These are phyloP conservation scores for Desmodus rotundus DNA, from an alignment of 2,113 vertebrate genomes.

Conservation along the genomic window DNA sequence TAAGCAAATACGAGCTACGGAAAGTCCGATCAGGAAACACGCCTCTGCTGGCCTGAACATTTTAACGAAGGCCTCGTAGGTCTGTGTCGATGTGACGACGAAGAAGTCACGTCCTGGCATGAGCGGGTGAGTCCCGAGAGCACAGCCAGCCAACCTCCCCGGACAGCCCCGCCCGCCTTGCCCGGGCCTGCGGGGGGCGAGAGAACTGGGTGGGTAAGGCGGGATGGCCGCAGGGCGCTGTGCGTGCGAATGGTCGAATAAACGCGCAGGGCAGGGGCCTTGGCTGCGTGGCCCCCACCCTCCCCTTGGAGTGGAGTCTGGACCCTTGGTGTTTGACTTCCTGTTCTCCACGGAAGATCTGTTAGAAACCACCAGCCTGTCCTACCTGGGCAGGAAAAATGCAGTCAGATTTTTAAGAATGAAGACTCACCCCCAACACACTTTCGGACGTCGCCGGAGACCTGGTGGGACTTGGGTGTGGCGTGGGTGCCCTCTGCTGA, in stretches of 20 bases:
- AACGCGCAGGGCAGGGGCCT: too few species aligned
- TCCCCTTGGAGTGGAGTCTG: too few species aligned
- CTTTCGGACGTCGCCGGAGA: background rate
- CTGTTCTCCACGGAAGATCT: background rate
- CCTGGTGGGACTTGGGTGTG: background rate
- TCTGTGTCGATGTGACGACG: background rate
- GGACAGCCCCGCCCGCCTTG: background rate
- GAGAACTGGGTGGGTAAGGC: too few species aligned
- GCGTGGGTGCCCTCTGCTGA: background rate
- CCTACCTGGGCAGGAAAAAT: background rate
- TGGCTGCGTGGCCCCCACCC: too few species aligned
- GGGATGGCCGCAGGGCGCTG: too few species aligned
- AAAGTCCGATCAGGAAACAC: background rate
- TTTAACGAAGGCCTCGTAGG: background rate
- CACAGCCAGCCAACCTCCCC: background rate
- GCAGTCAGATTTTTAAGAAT: background rate
- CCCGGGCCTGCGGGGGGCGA: too few species aligned
- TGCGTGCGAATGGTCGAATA: too few species aligned
- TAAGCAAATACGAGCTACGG: background rate
- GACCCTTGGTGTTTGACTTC: background rate
- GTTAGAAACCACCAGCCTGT: background rate
- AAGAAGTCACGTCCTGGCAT: background rate
- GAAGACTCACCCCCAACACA: background rate
- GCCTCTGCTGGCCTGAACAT: background rate
- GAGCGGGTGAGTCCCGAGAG: fast-evolving